Evolutionary conservation across 2,888 invertebrate species (phyloP), one percentile per base, ranked within the genome.

Genomic region (Oligia fasciuncula): DNA sequence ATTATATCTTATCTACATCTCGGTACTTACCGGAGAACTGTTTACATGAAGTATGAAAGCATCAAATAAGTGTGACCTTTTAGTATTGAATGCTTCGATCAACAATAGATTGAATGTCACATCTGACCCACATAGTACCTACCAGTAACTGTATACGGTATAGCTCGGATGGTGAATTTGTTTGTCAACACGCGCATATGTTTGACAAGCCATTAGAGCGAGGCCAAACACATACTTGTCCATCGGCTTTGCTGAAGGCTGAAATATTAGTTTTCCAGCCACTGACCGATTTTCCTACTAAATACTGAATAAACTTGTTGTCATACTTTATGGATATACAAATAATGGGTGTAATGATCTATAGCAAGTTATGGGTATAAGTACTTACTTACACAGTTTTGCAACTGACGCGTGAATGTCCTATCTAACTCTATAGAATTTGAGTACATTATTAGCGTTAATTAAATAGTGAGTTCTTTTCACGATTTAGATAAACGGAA

Each of bases 201-300:
- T 96, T 95, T 95, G 94, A 91, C 91, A 88, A 94, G 89, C 95
- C 95, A 96, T 96, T 96, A 95, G 94, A 94, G 92, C 94, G 92
- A 91, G 93, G 91, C 89, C 92, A 88, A 85, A 86, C 86, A 86
- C 86, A 86, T 84, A 83, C 77, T 77, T 79, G 79, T 79, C 85
- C 81, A 79, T 82, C 78, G 73, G 43, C 63, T 73, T 74, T 40
- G 35, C 86, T 84, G 81, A 84, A 83, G 74, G 69, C 86, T 88
- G 86, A 86, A 87, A 84, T 79, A 89, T 84, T 85, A 83, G 84
- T 78, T 89, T 82, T 62, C 81, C 65, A 79, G 78, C 66, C 71
- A 79, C 60, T 83, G 76, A 73, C 81, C 83, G 78, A 87, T 83
- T 83, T 86, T 84, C 69, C 67, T 80, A 79, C 74, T 86, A 83